Percentiles rank a stretch among this genome's conserved stretches.
Conservation (phyloP, 2,888 invertebrate genomes). For the Pinctada fucata region DNA sequence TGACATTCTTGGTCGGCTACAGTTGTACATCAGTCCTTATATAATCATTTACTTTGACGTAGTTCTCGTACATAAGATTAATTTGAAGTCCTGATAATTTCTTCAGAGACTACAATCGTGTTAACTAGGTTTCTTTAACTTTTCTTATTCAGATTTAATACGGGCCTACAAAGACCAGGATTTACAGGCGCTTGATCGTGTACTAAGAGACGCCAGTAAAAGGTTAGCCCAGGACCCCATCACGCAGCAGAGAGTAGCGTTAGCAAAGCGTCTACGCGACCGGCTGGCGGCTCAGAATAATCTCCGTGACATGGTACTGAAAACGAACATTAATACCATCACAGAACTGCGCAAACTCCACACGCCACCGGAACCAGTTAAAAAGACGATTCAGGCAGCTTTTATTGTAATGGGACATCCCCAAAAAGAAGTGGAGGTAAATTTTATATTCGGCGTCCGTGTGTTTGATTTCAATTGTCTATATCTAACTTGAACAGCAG, state of each 20-base stretch:
- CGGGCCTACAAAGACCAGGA: conserved; percentile 53
- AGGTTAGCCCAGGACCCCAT: conserved; percentile 49
- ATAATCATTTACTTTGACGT: too few species aligned
- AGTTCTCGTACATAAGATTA: not conserved
- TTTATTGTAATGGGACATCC: conserved; percentile 62
- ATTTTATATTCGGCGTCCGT: too few species aligned
- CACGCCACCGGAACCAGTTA: conserved; percentile 64
- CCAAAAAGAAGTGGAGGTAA: conserved; percentile 58
- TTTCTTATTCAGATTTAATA: conserved; percentile 46
- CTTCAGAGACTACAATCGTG: too few species aligned
- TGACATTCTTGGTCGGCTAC: too few species aligned
- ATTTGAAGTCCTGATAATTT: not conserved
- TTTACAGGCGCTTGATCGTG: conserved; percentile 48
- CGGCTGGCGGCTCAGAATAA: conserved; percentile 54
- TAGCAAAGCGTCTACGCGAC: conserved; percentile 51
- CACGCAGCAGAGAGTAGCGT: conserved; percentile 52
- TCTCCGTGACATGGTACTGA: conserved; percentile 59
- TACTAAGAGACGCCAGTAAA: conserved; percentile 48
- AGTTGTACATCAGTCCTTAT: too few species aligned
- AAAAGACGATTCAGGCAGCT: conserved; percentile 62
- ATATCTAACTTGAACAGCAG: too few species aligned
- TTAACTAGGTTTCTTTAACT: not conserved
- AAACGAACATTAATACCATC: conserved; percentile 65
- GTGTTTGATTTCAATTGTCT: too few species aligned
- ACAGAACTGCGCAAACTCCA: conserved; percentile 67